Evolutionary conservation across 1,140 invertebrate genomes (phyloP).

Genomic region (Papilio machaon): DNA sequence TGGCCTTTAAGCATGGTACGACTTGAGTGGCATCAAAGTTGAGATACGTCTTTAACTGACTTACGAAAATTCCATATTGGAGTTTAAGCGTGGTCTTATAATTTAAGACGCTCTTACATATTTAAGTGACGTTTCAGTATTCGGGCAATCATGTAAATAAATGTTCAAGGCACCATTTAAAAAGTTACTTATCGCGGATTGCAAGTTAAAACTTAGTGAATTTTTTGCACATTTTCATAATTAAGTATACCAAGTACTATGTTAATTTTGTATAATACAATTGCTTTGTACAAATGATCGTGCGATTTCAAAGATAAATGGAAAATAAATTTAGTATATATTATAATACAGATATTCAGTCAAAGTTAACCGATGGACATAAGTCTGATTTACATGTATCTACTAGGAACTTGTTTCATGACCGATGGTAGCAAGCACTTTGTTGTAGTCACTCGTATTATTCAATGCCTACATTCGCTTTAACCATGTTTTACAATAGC

Average conservation of each 20-base stretch:
- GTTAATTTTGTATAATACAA: too few species aligned
- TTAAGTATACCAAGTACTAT: too few species aligned
- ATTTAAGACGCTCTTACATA: too few species aligned
- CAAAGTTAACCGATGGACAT: not conserved
- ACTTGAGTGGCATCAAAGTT: too few species aligned
- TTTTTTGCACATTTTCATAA: not conserved
- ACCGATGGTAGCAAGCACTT: not conserved
- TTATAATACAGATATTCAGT: not conserved
- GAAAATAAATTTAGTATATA: not conserved
- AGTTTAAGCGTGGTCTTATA: too few species aligned
- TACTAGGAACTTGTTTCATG: not conserved
- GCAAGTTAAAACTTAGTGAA: not conserved
- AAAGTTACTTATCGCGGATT: not conserved
- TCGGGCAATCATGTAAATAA: not conserved
- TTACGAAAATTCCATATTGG: too few species aligned
- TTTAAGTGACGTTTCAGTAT: too few species aligned
- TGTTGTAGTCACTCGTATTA: not conserved
- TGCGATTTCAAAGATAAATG: not conserved
- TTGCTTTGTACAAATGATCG: not conserved
- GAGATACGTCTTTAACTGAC: too few species aligned
- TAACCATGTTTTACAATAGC: too few species aligned
- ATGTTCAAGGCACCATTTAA: not conserved
- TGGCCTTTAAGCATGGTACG: too few species aligned
- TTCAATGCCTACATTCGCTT: not conserved
- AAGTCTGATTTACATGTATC: not conserved